phyloP scores from a whole-genome alignment of 2,797 vertebrate species.

The Pterois miles region DNA sequence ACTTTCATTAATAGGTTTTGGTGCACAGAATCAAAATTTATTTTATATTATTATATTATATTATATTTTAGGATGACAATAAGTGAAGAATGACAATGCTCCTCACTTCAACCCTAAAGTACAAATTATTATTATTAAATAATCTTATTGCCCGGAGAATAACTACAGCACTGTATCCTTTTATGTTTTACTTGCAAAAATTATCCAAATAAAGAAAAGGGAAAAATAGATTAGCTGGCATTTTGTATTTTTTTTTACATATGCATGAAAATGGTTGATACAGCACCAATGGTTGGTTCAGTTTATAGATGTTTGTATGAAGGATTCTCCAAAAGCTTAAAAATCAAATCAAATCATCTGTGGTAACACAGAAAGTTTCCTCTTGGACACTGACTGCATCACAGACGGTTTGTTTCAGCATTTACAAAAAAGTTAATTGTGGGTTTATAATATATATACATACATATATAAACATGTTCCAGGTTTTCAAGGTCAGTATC shows the following conservation, averaged over 20 bases:
- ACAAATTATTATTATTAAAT: neutral
- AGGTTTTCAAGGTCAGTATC: conserved; percentile 35
- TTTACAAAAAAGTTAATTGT: conserved; percentile 29
- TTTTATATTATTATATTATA: too few relatives aligned
- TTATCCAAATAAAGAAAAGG: neutral
- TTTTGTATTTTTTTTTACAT: neutral
- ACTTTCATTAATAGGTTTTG: neutral
- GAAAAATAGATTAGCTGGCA: neutral
- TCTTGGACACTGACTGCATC: neutral
- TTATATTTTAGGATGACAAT: neutral
- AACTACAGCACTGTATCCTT: neutral
- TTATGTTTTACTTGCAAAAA: neutral
- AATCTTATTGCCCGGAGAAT: neutral
- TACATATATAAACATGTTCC: conserved; percentile 31
- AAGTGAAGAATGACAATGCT: neutral
- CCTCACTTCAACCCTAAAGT: neutral
- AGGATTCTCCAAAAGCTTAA: neutral
- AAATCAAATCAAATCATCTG: conserved; percentile 5
- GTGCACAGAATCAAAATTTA: neutral
- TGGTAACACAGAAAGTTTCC: neutral
- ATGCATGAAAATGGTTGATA: neutral
- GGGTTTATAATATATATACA: conserved; percentile 29
- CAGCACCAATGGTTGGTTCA: too few relatives aligned
- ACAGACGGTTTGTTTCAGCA: conserved; percentile 15
- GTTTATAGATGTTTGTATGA: conserved; percentile 1